Base-by-base conservation (phyloP, 1,140 invertebrate species). In the Zeugodacus cucurbitae region DNA sequence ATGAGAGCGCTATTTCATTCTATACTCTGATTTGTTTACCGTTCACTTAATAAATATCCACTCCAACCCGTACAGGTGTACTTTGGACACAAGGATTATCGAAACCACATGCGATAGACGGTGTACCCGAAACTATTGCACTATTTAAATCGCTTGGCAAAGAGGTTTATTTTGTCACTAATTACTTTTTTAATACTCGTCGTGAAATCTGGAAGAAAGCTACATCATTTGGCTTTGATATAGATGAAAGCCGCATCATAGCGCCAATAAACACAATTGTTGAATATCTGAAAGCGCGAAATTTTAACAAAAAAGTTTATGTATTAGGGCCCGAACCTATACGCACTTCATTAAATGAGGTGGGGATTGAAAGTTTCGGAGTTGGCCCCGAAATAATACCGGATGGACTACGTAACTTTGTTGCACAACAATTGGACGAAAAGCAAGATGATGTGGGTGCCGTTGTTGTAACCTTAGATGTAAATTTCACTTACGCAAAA, bases 381-480 rank as follows among this genome's bases (percentile, higher is more conserved):
- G 93, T 96, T 90, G 98, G 98, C 0, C 87, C 86, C 20, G 89
- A 90, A 82, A 7, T 67, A 0, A 11, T 88, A 0, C 7, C 87
- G 20, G 82, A 41, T 0, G 48, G 90, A 54, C 59, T 86, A 54
- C 37, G 29, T 59, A 48, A 87, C 26, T 91, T 94, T 59, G 91
- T 90, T 10, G 82, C 92, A 4, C 88, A 93, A 3, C 88, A 94
- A 17, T 90, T 94, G 14, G 91, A 92, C 86, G 78, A 29, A 93
- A 95, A 64, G 89, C 95, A n/a, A 26, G 96, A 97, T 2, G 96
- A 98, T 90, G 96, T 99, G 87, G 96, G 96, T n/a, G 98, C 98
- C n/a, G 98, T 99, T 3, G 94, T 99, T 34, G 97, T 99, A 57
- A 98, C 97, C 32, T 99, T 98, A 94, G 98, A 99, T 94, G 95